phyloP scores from a whole-genome alignment of 2,113 vertebrate genomes.

The Montifringilla adamsi region DNA sequence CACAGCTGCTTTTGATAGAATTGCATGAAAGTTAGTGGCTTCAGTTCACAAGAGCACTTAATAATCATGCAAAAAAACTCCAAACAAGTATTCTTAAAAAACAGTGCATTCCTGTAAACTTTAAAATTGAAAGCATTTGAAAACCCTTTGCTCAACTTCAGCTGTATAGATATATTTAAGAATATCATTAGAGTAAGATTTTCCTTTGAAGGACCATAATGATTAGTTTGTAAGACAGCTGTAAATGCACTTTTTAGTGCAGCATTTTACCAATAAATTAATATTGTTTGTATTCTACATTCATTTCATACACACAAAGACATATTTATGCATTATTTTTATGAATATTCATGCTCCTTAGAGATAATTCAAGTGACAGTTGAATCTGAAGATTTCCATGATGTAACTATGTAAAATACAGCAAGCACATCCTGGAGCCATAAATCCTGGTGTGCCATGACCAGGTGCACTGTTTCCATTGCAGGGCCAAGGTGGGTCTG shows the following conservation, averaged over 20 bases:
- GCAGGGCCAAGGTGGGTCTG: neutral
- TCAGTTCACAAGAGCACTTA: neutral
- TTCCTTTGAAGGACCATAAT: neutral
- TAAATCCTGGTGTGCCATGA: neutral
- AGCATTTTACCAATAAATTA: neutral
- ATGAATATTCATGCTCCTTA: neutral
- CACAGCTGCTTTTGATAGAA: neutral
- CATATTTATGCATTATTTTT: neutral
- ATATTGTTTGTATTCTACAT: neutral
- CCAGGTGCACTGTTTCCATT: neutral
- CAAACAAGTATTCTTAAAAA: neutral
- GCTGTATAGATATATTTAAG: neutral
- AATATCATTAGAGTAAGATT: neutral
- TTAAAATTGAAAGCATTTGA: neutral
- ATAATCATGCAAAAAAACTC: neutral
- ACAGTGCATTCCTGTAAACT: neutral
- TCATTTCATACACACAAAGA: neutral
- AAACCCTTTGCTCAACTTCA: neutral
- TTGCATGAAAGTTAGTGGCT: neutral
- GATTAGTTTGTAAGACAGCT: neutral
- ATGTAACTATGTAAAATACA: accelerated
- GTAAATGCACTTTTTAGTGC: neutral
- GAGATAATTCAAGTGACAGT: neutral
- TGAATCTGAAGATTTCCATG: neutral
- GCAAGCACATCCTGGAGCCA: neutral